phyloP scores from a whole-genome alignment of 2,888 invertebrate genomes.

The Thyatira batis region DNA sequence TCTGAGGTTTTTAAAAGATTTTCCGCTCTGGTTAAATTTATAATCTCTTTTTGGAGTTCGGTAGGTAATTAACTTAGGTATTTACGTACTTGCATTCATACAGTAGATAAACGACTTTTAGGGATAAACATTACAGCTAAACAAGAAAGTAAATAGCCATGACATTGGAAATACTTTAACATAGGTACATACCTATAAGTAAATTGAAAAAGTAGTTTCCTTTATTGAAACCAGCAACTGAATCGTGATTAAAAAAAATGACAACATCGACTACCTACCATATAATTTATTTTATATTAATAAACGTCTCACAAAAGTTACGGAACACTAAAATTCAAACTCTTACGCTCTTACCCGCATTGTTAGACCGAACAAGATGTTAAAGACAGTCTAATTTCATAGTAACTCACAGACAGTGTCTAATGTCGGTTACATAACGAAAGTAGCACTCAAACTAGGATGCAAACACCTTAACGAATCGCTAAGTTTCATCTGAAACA shows the following conservation, averaged over 20 bases:
- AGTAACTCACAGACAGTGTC: neutral
- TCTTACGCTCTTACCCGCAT: neutral
- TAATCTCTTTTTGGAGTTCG: neutral
- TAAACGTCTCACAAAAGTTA: neutral
- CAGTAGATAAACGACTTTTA: too few species aligned
- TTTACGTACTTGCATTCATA: too few species aligned
- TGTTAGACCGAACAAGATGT: neutral
- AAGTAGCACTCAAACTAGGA: neutral
- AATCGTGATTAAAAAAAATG: too few species aligned
- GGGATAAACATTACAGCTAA: too few species aligned
- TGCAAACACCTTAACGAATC: neutral
- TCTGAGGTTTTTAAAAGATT: neutral
- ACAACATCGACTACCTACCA: too few species aligned
- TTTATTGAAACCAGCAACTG: too few species aligned
- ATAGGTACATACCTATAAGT: too few species aligned
- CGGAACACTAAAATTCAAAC: neutral
- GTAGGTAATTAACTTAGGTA: too few species aligned
- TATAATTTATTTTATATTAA: neutral
- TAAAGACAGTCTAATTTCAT: neutral
- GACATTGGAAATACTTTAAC: too few species aligned
- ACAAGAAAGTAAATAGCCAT: too few species aligned
- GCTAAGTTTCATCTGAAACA: neutral
- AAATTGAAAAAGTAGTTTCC: too few species aligned
- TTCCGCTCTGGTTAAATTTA: neutral
- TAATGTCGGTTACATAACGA: slow-evolving; percentile 1